Evolutionary conservation across 2,888 invertebrate species (phyloP), one percentile per base, ranked within the genome.

Genomic region (Ochropleura plecta): DNA sequence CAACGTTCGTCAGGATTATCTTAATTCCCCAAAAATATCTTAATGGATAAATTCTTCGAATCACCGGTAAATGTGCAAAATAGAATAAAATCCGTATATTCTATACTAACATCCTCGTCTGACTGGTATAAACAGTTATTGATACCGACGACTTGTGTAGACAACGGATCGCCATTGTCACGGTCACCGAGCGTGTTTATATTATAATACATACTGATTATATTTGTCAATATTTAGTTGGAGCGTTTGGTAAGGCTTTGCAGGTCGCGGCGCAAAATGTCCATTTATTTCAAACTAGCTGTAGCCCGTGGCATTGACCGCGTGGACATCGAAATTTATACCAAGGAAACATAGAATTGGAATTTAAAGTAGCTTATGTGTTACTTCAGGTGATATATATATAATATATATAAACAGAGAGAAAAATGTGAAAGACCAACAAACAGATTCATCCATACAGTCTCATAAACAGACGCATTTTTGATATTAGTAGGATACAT

Each of bases 111-210:
- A 78, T 74, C 40, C 81, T 78, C 40, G 81, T 84, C 20, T 4
- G 46, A 80, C 84, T 59, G 71, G 84, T 80, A 71, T 81, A 12
- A 68, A 85, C 84, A 84, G 84, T 85, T 84, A 85, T 51, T 67
- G 57, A 62, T n/a, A 57, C 67, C 67, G 53, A 53, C 18, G 70
- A 46, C 65, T 66, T 82, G 74, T 82, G 76, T 84, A 55, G 62
- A 84, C 82, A 84, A 74, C 84, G 82, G 72, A 46, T 10, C 66
- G 53, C 51, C 79, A 83, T 70, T 79, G 78, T 71, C 81, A 81
- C 65, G 84, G 83, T 48, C 83, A 62, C n/a, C 2, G 42, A 20
- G 42, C 70, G 68, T 76, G 82, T 63, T 68, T 73, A 18, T 30
- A 57, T 70, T 70, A 40, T 67, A 78, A 68, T 79, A 69, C 20